Evolutionary conservation across 1,140 invertebrate species (phyloP), one percentile per base, ranked within the genome.

Genomic region (Tenebrio molitor): DNA sequence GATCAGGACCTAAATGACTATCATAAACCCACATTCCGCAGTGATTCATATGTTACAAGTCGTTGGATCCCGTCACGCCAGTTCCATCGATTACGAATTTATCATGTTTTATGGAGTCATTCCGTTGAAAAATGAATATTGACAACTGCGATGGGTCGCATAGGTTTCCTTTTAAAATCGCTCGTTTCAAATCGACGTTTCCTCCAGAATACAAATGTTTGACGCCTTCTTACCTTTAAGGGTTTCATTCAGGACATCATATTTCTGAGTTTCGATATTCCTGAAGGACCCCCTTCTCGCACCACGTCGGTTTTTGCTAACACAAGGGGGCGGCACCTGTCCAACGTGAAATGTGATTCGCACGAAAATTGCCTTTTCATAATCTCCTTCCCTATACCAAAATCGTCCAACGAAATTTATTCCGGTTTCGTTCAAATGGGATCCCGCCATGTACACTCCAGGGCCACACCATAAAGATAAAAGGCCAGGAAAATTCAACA

Each of bases 11-110:
- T 44, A 76, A 76, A 74, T 76, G 72, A 74, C 73, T 74, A 72
- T 71, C 73, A 73, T 77, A 77, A 74, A 77, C 70, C 64, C 46
- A 74, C 73, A 74, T 74, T 72, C 65, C 8, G 21, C 58, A 63
- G 67, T 77, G 76, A 77, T 77, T 77, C 76, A 77, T 78, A 76
- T 76, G 76, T 78, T 78, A 78, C 76, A 78, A 74, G 73, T 76
- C 76, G 70, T 78, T 78, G 74, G 74, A 73, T 72, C 42, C 66
- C 58, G 73, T 73, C 74, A 76, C 68, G 65, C 58, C 44, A 74
- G 53, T 69, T 44, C 36, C 29, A 76, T 76, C 72, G 75, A 74
- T 75, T 73, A 21, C 46, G 68, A 74, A 78, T 78, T 76, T 74
- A 78, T 78, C 76, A 78, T 69, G 42, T 73, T 78, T 78, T 78